phyloP scores from a whole-genome alignment of 2,888 invertebrate species.

The Amblyteles armatorius region DNA sequence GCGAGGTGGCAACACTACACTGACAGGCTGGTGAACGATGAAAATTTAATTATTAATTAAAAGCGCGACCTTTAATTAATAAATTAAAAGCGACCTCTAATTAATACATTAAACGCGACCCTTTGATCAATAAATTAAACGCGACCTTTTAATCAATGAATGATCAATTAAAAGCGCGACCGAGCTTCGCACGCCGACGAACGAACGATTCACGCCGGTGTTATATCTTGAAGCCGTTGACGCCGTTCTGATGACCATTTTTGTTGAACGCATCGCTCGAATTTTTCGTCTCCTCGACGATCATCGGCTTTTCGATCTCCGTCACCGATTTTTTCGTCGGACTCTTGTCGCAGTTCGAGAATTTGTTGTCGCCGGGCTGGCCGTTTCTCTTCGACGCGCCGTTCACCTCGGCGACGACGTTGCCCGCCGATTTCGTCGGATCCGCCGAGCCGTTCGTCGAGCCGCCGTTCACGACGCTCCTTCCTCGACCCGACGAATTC shows the following conservation, averaged over 20 bases:
- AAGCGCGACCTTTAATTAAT: background rate
- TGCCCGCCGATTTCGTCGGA: constrained; percentile 6
- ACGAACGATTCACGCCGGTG: constrained; percentile 42
- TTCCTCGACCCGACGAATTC: constrained; percentile 1
- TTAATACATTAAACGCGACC: no score
- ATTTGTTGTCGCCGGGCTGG: constrained; percentile 24
- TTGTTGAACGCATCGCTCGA: constrained; percentile 32
- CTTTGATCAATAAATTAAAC: no score
- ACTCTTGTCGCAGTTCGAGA: constrained; percentile 46
- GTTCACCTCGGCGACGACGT: constrained; percentile 35
- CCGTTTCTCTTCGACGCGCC: constrained; percentile 44
- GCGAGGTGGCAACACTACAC: background rate
- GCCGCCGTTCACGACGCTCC: constrained; percentile 24
- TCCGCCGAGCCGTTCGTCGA: constrained; percentile 27
- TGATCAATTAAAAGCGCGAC: background rate
- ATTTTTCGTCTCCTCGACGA: constrained; percentile 18
- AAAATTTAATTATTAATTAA: no score
- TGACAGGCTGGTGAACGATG: no score
- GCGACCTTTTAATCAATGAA: no score
- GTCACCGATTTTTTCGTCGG: constrained; percentile 53
- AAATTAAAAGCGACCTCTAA: no score
- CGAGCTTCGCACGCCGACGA: background rate
- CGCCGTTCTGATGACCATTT: constrained; percentile 61
- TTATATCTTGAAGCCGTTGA: constrained; percentile 71
- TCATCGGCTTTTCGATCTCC: background rate